Evolutionary conservation across 1,140 invertebrate genomes (phyloP).

Genomic region (Platyscapa corneri): DNA sequence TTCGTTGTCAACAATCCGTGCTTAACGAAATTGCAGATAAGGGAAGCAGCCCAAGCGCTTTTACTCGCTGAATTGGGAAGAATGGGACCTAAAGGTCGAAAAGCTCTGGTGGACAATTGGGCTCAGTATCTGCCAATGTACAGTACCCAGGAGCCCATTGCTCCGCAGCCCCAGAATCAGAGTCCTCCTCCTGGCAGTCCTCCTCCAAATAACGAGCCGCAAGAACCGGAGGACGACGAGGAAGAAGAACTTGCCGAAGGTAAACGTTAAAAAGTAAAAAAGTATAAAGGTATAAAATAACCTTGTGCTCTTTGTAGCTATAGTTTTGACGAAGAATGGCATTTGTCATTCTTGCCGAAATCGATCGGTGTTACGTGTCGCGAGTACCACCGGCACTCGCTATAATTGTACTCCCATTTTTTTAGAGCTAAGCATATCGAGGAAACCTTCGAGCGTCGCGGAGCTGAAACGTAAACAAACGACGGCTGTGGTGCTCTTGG

Average conservation of each 20-base stretch:
- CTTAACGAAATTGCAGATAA: slow-evolving; percentile 78
- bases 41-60: slow-evolving; percentile 97
- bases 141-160: slow-evolving; percentile 77
- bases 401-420: background rate
- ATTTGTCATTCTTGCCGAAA: no score
- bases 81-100: slow-evolving; percentile 93
- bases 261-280: no score
- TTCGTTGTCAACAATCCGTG: no score
- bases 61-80: slow-evolving; percentile 92
- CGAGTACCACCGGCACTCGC: no score
- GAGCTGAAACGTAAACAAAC: slow-evolving; percentile 96
- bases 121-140: slow-evolving; percentile 94
- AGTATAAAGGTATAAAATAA: no score
- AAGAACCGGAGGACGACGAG: slow-evolving; percentile 88
- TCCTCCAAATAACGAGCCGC: slow-evolving; percentile 66
- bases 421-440: slow-evolving; percentile 76
- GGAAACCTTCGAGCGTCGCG: slow-evolving; percentile 87
- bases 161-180: slow-evolving; percentile 69
- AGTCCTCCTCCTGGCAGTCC: slow-evolving; percentile 70
- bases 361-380: no score
- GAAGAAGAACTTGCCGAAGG: slow-evolving; percentile 82
- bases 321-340: no score
- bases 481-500: slow-evolving; percentile 96
- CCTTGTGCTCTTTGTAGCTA: no score
- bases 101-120: slow-evolving; percentile 95